A percentile compares a stretch with the other conserved stretches of the same genome.
Evolutionary conservation across 2,888 invertebrate species (phyloP).

Genomic region (Epinotia nisella): DNA sequence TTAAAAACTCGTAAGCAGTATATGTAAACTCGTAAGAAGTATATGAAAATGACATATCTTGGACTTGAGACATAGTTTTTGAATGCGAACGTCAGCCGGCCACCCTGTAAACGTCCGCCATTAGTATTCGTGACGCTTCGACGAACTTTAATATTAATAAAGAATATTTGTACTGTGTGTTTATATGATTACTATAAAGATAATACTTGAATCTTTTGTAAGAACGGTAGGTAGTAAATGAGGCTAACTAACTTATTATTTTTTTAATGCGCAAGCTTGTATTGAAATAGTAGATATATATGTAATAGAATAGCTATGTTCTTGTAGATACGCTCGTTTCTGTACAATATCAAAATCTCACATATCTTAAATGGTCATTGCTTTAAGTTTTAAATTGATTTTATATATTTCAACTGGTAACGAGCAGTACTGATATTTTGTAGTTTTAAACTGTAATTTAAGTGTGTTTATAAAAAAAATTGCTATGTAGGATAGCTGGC

Average conservation of each 20-base stretch:
- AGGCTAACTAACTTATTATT: slow-evolving; percentile 62
- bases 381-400: slow-evolving; percentile 42
- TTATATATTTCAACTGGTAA: slow-evolving; percentile 50
- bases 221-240: slow-evolving; percentile 51
- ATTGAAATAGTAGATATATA: slow-evolving; percentile 46
- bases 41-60: slow-evolving; percentile 53
- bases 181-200: slow-evolving; percentile 39
- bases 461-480: slow-evolving; percentile 61
- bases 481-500: slow-evolving; percentile 59
- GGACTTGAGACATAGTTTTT: slow-evolving; percentile 46
- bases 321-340: slow-evolving; percentile 64
- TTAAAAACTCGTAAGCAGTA: slow-evolving; percentile 45
- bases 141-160: slow-evolving; percentile 32
- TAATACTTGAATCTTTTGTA: slow-evolving; percentile 43
- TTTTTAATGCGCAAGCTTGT: slow-evolving; percentile 54
- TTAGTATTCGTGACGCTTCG: slow-evolving; percentile 18
- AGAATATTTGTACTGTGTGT: slow-evolving; percentile 38
- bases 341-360: slow-evolving; percentile 51
- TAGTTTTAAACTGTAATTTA: slow-evolving; percentile 49
- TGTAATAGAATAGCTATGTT: slow-evolving; percentile 49
- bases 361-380: slow-evolving; percentile 34
- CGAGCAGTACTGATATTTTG: slow-evolving; percentile 67
- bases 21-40: slow-evolving; percentile 46
- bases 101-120: slow-evolving; percentile 28
- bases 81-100: slow-evolving; percentile 23